phyloP scores from a whole-genome alignment of 2,888 invertebrate genomes.

The Protodeltote pygarga region DNA sequence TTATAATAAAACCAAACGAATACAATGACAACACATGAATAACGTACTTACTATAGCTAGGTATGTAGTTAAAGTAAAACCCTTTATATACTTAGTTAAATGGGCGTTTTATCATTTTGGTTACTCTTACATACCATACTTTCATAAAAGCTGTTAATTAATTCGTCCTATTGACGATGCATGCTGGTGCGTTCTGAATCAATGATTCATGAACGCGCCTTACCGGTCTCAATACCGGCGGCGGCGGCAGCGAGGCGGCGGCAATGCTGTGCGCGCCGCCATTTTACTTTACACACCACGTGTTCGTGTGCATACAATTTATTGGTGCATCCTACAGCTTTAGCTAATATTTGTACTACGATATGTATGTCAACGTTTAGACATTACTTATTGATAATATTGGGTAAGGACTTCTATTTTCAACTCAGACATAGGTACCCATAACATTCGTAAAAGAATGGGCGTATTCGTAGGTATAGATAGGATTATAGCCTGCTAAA shows the following conservation, averaged over 20 bases:
- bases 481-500: conserved; percentile 22
- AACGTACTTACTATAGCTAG: too few species aligned
- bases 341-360: too few species aligned
- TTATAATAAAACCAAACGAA: too few species aligned
- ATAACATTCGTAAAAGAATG: conserved; percentile 15
- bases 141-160: conserved; percentile 9
- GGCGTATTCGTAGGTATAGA: conserved; percentile 23
- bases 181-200: conserved; percentile 24
- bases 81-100: too few species aligned
- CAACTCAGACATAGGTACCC: too few species aligned
- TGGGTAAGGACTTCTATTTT: too few species aligned
- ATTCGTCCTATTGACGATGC: conserved; percentile 4
- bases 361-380: too few species aligned
- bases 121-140: neutral
- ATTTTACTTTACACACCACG: conserved; percentile 82
- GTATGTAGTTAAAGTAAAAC: too few species aligned
- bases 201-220: conserved; percentile 52
- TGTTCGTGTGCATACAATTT: conserved; percentile 68
- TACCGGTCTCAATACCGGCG: conserved; percentile 29
- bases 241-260: conserved; percentile 45
- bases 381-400: too few species aligned
- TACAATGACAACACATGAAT: too few species aligned
- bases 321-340: conserved; percentile 37
- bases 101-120: neutral
- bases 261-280: conserved; percentile 81